phyloP scores from a whole-genome alignment of 2,797 vertebrate species.

The Spinus olivaceus region DNA sequence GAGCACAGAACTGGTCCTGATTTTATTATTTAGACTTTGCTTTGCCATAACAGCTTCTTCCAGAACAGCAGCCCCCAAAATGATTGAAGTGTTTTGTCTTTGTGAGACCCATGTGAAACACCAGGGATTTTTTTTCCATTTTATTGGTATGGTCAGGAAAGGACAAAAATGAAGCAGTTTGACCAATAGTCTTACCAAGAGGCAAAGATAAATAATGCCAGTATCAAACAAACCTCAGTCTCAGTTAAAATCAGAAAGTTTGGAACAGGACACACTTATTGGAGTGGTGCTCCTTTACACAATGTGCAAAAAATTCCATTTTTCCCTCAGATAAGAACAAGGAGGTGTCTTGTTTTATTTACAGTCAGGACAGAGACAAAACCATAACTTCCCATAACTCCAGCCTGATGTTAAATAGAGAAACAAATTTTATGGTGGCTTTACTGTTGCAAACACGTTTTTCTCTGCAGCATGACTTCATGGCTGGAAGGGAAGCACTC shows the following conservation, averaged over 20 bases:
- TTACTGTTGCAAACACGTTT: neutral
- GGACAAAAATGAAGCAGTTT: neutral
- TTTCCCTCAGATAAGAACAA: neutral
- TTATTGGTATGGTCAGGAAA: neutral
- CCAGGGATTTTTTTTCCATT: neutral
- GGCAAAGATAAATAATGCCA: neutral
- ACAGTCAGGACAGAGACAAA: neutral
- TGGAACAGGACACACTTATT: neutral
- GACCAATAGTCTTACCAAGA: neutral
- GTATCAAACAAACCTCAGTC: neutral
- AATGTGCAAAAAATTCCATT: neutral
- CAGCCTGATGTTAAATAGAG: neutral
- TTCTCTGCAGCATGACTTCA: neutral
- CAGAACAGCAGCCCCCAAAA: neutral
- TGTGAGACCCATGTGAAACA: neutral
- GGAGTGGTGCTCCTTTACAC: neutral
- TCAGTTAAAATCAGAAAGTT: neutral
- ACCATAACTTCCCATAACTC: neutral
- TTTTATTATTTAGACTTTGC: neutral
- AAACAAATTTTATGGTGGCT: neutral
- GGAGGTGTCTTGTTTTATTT: neutral
- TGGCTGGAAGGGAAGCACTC: neutral
- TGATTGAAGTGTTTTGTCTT: neutral
- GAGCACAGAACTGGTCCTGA: neutral
- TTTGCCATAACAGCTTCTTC: neutral